A percentile compares a stretch with the other conserved stretches of the same genome.
Evolutionary conservation across 37 sponge, comb jelly and placozoan species (phyloP).

Genomic region (Crambe crambe): DNA sequence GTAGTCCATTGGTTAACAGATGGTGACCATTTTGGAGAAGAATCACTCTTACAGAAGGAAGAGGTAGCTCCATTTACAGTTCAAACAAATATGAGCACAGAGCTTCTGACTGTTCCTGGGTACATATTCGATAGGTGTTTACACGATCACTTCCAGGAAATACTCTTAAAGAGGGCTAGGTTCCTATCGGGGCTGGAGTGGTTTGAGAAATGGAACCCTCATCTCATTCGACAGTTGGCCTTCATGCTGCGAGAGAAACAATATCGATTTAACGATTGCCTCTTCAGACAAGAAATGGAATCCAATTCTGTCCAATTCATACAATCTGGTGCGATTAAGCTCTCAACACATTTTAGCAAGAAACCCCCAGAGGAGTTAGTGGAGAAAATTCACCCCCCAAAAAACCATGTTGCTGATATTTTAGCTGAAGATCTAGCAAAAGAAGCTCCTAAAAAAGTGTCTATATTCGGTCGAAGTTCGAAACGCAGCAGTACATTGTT

Average conservation of each 20-base stretch:
- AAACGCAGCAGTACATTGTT: neutral
- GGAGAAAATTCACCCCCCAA: constrained; percentile 18
- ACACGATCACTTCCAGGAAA: neutral
- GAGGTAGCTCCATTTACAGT: neutral
- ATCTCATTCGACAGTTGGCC: constrained; percentile 2
- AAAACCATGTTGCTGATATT: constrained; percentile 7
- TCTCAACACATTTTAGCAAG: neutral
- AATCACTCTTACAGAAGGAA: constrained; percentile 1
- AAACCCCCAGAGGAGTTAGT: neutral
- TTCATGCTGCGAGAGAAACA: neutral
- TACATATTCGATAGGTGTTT: neutral
- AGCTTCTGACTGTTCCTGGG: constrained; percentile 3
- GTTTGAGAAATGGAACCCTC: neutral
- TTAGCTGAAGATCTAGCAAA: neutral
- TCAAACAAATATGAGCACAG: neutral
- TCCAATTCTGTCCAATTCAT: neutral
- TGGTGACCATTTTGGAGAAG: constrained; percentile 33
- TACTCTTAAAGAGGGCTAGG: constrained; percentile 1
- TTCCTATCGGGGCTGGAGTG: neutral
- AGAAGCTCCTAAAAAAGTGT: neutral
- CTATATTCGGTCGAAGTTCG: neutral
- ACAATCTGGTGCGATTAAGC: constrained; percentile 4
- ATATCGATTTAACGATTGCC: constrained; percentile 3
- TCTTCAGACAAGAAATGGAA: constrained; percentile 13
- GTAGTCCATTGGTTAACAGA: neutral